These are phyloP conservation scores for Cistogaster globosa DNA, from an alignment of 2,888 invertebrate genomes.

Conservation along the genomic window DNA sequence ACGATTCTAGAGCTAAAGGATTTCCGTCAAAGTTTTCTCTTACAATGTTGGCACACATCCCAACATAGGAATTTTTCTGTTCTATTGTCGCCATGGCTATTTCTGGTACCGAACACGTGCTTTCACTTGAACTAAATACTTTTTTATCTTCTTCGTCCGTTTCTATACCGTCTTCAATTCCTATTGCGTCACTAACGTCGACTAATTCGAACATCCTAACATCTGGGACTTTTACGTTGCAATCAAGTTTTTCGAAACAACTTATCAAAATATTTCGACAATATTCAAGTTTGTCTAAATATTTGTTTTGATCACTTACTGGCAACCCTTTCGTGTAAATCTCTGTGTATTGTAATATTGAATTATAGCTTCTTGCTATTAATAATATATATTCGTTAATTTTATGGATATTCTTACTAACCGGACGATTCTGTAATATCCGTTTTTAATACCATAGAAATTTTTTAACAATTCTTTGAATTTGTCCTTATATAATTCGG, in stretches of 20 bases:
- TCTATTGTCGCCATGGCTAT: not conserved
- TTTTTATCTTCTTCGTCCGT: not conserved
- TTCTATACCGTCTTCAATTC: not conserved
- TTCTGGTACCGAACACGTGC: not conserved
- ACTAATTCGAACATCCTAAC: not conserved
- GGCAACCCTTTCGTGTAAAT: too few species aligned
- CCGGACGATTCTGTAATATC: not conserved
- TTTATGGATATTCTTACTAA: not conserved
- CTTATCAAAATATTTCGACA: conserved; percentile 1
- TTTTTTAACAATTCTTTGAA: not conserved
- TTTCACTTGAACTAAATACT: not conserved
- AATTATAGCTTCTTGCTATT: conserved; percentile 4
- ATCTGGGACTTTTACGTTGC: not conserved
- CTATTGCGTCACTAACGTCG: not conserved
- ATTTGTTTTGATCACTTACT: not conserved
- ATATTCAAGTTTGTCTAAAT: not conserved
- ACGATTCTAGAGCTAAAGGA: too few species aligned
- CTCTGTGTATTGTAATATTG: not conserved
- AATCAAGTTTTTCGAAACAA: not conserved
- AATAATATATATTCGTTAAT: conserved; percentile 5
- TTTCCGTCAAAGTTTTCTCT: not conserved
- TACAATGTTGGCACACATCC: not conserved
- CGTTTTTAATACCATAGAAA: not conserved
- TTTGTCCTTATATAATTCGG: not conserved
- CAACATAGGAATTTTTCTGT: not conserved